Evolutionary conservation across 2,888 invertebrate species (phyloP), one percentile per base, ranked within the genome.

Genomic region (Cylindroiulus punctatus): DNA sequence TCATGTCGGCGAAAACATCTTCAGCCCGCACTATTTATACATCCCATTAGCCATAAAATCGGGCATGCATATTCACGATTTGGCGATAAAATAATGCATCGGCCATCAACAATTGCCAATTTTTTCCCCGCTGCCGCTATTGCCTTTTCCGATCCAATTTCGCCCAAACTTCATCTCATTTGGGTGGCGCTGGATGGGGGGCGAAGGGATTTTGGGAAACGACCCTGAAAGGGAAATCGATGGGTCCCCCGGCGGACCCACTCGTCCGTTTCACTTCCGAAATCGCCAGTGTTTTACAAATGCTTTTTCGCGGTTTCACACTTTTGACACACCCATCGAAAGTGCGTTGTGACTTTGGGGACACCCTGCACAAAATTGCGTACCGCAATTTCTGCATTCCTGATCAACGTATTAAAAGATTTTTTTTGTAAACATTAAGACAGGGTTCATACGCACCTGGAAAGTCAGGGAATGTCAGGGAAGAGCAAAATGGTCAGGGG

Each of bases 21-120:
- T 84, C 44, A 40, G 26, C 47, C 52, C 42, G 44, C 36, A 84
- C 26, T 52, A 47, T 84, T 84, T 22, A 4, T 30, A 85, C 36
- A 84, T 85, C 85, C 57, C 52, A 85, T 85, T 85, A 85, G 85
- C 85, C 85, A 85, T 85, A 85, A 85, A 85, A 85, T 57, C 57
- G 47, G 85, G 85, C 65, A 85, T 85, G 85, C 52, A 85, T 85
- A 85, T 85, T 85, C 85, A 85, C 65, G n/a, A 40, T 82, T 82
- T 82, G 32, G 26, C 65, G 65, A 85, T 57, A 57, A 76, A 65
- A 32, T 65, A 57, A 57, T 32, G 85, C 65, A 47, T 44, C 47
- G 32, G 44, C 47, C 40, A 85, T 36, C 57, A 40, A 52, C 57
- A 52, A 65, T 57, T 65, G 85, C 32, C 52, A 30, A 36, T 85